Conservation (phyloP, 2,797 vertebrate genomes). For the Sitta carolinensis region DNA sequence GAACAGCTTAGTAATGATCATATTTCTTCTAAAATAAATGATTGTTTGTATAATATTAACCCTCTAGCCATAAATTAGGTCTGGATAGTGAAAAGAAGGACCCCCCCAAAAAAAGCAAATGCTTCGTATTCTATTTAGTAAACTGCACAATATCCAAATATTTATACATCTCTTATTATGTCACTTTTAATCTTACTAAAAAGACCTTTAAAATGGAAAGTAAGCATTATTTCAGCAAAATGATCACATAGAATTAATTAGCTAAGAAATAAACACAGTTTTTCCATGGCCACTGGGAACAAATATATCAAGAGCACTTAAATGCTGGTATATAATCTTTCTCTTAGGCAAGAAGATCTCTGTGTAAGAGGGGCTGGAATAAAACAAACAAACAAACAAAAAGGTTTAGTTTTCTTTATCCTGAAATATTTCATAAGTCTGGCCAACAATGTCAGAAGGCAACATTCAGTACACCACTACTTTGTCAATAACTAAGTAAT, state of each 20-base stretch:
- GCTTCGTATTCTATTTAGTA: neutral
- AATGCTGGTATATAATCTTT: neutral
- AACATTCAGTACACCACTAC: neutral
- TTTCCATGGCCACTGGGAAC: neutral
- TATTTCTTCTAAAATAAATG: slow-evolving; percentile 31
- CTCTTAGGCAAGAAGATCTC: neutral
- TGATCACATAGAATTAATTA: neutral
- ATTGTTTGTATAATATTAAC: slow-evolving; percentile 7
- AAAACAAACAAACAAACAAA: neutral
- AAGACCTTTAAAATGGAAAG: neutral
- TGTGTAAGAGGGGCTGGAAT: neutral
- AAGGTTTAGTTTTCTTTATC: neutral
- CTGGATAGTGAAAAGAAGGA: neutral
- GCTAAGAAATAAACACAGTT: neutral
- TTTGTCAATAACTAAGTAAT: neutral
- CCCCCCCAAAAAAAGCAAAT: neutral
- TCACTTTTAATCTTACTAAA: neutral
- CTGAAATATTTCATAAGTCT: neutral
- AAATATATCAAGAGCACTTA: neutral
- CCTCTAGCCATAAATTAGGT: neutral
- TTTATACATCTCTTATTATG: neutral
- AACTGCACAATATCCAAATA: slow-evolving; percentile 5
- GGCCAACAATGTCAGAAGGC: neutral
- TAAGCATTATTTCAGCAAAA: neutral
- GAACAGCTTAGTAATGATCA: neutral